Evolutionary conservation across 2,113 vertebrate genomes (phyloP), one percentile per base, ranked within the genome.

Genomic region (Corynorhinus townsendii): DNA sequence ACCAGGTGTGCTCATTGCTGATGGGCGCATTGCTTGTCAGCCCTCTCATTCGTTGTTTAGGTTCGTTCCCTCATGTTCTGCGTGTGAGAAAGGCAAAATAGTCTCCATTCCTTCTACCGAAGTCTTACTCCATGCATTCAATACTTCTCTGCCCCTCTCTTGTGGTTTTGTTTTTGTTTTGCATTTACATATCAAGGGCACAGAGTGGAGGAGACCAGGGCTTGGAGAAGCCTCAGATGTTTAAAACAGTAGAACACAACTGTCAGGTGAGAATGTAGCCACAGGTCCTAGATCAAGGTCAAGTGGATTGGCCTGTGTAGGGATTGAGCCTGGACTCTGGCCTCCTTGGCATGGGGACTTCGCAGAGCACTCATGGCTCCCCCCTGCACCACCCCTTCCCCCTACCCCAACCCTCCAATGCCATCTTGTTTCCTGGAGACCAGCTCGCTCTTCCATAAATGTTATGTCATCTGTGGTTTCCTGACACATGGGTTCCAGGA

Each of bases 281-380:
- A 26, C 24, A 59, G 56, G 26, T 62, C 59, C 12, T 62, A 62
- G 26, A 62, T 11, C 59, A 62, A 62, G 62, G 2, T 19, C 24
- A 1, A 19, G 30, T 1, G 5, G 26, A 0, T 8, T 43, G 30
- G n/a, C 82, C 4, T 0, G 43, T 8, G 49, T 1, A 40, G 30
- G 24, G 7, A 2, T 11, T 10, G 7, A 54, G 35, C 38, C 64
- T 2, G 22, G 24, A 5, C 43, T 10, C 28, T 0, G 20, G 15
- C 20, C 45, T 47, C 47, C 12, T 5, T 5, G 0, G 8, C 15
- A 0, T 2, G 3, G 45, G 35, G 19, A 43, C 10, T 16, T 47
- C 11, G 1, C 22, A 3, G 11, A 79, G 38, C 12, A 38, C 64
- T 10, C 49, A 1, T 0, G 33, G 20, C 24, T 20, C 87, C 73